Evolutionary conservation across 2,888 invertebrate genomes (phyloP).

Genomic region (Pristionchus entomophagus): DNA sequence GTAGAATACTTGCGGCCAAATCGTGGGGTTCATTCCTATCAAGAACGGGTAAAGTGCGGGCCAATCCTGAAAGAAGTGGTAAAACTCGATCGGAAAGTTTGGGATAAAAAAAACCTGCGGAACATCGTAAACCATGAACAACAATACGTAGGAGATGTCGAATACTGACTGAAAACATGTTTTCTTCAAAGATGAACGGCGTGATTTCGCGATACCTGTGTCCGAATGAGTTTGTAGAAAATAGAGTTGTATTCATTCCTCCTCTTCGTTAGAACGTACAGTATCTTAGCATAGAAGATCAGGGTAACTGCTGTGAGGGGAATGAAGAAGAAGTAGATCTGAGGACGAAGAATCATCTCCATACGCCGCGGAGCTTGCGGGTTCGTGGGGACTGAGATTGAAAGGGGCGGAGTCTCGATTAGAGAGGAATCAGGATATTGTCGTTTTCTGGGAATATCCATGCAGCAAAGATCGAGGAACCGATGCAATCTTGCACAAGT

Average conservation of each 20-base stretch:
- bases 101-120: neutral
- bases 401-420: neutral
- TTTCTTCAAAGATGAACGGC: no score
- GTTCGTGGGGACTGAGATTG: neutral
- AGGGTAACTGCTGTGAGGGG: no score
- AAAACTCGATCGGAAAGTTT: no score
- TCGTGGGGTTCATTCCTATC: neutral
- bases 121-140: constrained; percentile 22
- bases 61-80: constrained; percentile 26
- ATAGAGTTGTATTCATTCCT: no score
- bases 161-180: constrained; percentile 1
- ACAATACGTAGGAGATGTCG: neutral
- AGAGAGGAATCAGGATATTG: neutral
- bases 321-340: no score
- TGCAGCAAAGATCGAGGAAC: neutral
- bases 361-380: neutral
- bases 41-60: neutral
- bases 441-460: constrained; percentile 7
- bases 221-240: no score
- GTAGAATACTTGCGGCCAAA: constrained; percentile 20
- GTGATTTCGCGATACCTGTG: no score
- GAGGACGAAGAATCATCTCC: no score
- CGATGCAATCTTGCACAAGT: neutral
- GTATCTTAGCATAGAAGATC: no score
- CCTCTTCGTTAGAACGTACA: no score